phyloP scores from a whole-genome alignment of 2,113 vertebrate genomes.

The Alexandromys fortis region DNA sequence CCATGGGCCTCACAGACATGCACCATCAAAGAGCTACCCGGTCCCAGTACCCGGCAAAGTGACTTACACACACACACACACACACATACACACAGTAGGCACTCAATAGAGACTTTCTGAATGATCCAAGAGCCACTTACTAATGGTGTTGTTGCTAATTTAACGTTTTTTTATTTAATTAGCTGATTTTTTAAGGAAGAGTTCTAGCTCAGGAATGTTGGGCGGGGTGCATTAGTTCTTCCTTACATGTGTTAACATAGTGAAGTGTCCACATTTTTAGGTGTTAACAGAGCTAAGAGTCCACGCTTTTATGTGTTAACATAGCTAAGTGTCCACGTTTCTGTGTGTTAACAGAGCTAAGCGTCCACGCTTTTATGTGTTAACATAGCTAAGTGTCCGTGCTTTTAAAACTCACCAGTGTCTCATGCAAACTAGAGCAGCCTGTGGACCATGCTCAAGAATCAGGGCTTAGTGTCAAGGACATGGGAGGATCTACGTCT shows the following conservation, averaged over 20 bases:
- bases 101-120: neutral
- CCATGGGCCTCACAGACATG: fast-evolving
- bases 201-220: neutral
- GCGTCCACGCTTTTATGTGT: neutral
- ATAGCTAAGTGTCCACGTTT: neutral
- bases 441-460: fast-evolving
- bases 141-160: neutral
- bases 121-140: neutral
- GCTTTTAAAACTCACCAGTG: neutral
- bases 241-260: neutral
- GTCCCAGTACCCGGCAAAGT: neutral
- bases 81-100: neutral
- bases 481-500: neutral
- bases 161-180: constrained; percentile 16
- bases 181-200: neutral
- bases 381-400: neutral
- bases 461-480: neutral
- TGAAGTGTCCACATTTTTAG: neutral
- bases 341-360: neutral
- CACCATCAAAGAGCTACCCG: neutral
- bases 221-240: neutral
- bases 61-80: neutral
- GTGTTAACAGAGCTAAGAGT: neutral
- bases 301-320: neutral
- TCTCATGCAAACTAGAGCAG: fast-evolving